Base-by-base conservation (phyloP, 2,888 invertebrate genomes). In the Mythimna albipuncta region DNA sequence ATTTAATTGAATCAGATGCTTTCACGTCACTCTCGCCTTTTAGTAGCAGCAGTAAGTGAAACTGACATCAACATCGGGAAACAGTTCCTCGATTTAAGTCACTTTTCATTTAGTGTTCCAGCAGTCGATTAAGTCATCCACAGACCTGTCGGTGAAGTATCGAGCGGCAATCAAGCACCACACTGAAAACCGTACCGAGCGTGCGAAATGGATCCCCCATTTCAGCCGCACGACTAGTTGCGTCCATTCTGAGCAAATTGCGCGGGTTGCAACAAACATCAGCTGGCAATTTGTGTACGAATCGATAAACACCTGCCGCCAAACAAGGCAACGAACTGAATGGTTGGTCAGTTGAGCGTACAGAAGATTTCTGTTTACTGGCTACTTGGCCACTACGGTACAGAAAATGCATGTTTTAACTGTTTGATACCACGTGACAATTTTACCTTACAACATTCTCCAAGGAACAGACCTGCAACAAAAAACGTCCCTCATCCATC, bases 31-130 rank as follows among this genome's bases (percentile, higher is more conserved):
- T 4, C 35, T 0, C 2, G 19, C n/a, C 3, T 47, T 44, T 54
- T 32, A 54, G 16, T 6, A 26, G 11, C 13, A 19, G 4, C 47
- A 16, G 0, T 54, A n/a, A 13, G n/a, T 54, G 54, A 55, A 38
- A 38, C 26, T 47, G 77, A 47, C 54, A 38, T 19, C 13, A 13
- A 10, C 32, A 11, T 2, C 21, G 41, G 32, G 55, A 62, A 57
- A n/a, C 19, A 26, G 16, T 11, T 50, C 26, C 26, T 57, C n/a
- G n/a, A 13, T 44, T 26, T 73, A 62, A 16, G 62, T 74, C 64
- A 47, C 38, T 75, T 58, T 58, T 75, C 21, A 75, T 58, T 58
- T 21, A 52, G 26, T 52, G 52, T 26, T 73, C 59, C 38, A 50
- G 50, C 32, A 32, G 32, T 26, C 16, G 32, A 55, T 32, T 19